Base-by-base conservation (phyloP, 2,113 vertebrate genomes). In the Odontophorus gujanensis region DNA sequence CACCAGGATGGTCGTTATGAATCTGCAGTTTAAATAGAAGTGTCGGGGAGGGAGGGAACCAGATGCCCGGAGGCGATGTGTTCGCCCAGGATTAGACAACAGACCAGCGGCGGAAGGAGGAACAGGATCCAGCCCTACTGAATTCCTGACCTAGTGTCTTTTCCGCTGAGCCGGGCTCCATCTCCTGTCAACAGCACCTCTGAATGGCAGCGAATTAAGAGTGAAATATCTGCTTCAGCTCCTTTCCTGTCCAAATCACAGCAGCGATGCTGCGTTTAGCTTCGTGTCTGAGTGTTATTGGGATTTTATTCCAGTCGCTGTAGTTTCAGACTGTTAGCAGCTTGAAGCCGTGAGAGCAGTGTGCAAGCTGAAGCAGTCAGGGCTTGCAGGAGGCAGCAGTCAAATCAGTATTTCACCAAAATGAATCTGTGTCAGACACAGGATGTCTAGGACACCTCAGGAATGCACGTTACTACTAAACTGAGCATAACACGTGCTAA, bases 121-220 rank as follows among this genome's bases (percentile, higher is more conserved):
- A 96, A 94, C 65, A 95, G 79, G 87, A 95, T 91, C 85, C 87
- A 89, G 42, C 81, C 63, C 81, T 67, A 2, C 81, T 71, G 5
- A 91, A 93, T 93, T 95, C 87, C 91, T 40, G 77, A 67, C 57
- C 81, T 76, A 0, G 2, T 62, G 73, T 84, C 61, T 90, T 80
- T 92, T 96, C 88, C 38, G 59, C 92, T 75, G 73, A 77, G 61
- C 68, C 0, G 0, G 51, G 38, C 92, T 90, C 34, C 86, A 32
- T 90, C 92, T 86, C 88, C 88, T 95, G 85, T 90, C 93, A 81
- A 65, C 95, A 90, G 80, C 88, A 86, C 69, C 81, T 42, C 73
- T 90, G 85, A 83, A 95, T 65, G 82, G 89, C 93, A 92, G 83
- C 1, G 2, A 83, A 59, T 85, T 71, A 80, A 55, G 68, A 71